Base-by-base conservation (phyloP, 2,888 invertebrate genomes). In the Monopis laevigella region DNA sequence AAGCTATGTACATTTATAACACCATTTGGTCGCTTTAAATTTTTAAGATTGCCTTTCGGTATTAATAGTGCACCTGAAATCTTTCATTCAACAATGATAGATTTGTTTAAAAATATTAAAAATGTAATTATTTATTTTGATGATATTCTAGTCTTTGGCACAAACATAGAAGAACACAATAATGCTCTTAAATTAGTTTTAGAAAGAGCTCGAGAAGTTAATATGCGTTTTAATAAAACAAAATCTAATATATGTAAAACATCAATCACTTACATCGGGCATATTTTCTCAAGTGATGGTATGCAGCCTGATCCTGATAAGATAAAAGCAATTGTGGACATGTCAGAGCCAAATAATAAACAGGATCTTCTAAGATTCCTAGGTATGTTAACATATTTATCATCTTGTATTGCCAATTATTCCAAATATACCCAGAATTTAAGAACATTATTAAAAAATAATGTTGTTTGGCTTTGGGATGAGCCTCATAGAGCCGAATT, bases 391-490 rank as follows among this genome's bases (percentile, higher is more conserved):
- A 51, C 47, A 18, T 49, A 46, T 41, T 39, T 52, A 21, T 38
- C 45, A 17, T 27, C 45, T 2, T 51, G 43, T 21, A 47, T 50
- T 26, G 10, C 38, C 41, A 41, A 50, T 26, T 17, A 45, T 6
- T 49, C 51, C 17, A 12, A 44, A 16, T 28, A 41, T 30, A 42
- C 35, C n/a, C 7, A 35, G 19, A 10, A 12, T 27, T 13, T 48
- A 14, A 35, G 44, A 35, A 12, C 30, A 12, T 40, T 58, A 8
- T 39, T 56, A 11, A 45, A 49, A 24, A 53, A 56, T 42, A 42
- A 56, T 28, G 42, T 26, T 28, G 34, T 29, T 16, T 62, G 50
- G 48, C 11, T 28, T 3, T 62, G 55, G 58, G 35, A 45, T 39
- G 44, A 44, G 3, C n/a, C 43, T n/a, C 55, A 56, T 45, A 44